A percentile compares a stretch with the other conserved stretches of the same genome.
These are phyloP conservation scores for Eubasilissa splendida DNA, from an alignment of 2,888 invertebrate species.

Conservation along the genomic window DNA sequence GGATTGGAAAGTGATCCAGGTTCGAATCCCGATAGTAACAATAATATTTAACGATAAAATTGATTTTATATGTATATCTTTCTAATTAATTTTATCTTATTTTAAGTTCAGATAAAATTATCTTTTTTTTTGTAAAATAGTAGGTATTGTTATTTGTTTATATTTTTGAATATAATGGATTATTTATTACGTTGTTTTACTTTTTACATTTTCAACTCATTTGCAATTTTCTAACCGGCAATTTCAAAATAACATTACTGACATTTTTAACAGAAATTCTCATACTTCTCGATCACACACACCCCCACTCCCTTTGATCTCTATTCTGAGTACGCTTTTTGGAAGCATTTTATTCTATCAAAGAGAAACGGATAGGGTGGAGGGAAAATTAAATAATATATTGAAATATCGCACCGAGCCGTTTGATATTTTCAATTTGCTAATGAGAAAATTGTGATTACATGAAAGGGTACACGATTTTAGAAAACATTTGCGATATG, in stretches of 20 bases:
- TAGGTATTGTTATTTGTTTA: too few species aligned
- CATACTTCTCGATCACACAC: too few species aligned
- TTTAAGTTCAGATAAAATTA: too few species aligned
- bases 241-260: not conserved
- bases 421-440: slow-evolving; percentile 34
- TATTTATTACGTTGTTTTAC: not conserved
- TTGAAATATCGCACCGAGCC: slow-evolving; percentile 33
- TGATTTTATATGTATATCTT: too few species aligned
- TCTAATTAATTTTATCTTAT: too few species aligned
- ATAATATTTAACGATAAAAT: too few species aligned
- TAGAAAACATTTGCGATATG: slow-evolving; percentile 15
- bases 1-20: too few species aligned
- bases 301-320: slow-evolving; percentile 44
- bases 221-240: slow-evolving; percentile 1
- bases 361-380: slow-evolving; percentile 39
- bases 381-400: slow-evolving; percentile 36
- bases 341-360: slow-evolving; percentile 48
- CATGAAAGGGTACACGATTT: slow-evolving; percentile 24
- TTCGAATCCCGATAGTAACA: too few species aligned
- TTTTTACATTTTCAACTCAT: not conserved
- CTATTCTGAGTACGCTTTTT: slow-evolving; percentile 42
- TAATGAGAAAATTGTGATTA: slow-evolving; percentile 32
- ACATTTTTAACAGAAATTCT: too few species aligned
- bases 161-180: too few species aligned
- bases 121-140: too few species aligned